A percentile compares a stretch with the other conserved stretches of the same genome.
Evolutionary conservation across 2,113 vertebrate genomes (phyloP).

Genomic region (Gadus chalcogrammus): DNA sequence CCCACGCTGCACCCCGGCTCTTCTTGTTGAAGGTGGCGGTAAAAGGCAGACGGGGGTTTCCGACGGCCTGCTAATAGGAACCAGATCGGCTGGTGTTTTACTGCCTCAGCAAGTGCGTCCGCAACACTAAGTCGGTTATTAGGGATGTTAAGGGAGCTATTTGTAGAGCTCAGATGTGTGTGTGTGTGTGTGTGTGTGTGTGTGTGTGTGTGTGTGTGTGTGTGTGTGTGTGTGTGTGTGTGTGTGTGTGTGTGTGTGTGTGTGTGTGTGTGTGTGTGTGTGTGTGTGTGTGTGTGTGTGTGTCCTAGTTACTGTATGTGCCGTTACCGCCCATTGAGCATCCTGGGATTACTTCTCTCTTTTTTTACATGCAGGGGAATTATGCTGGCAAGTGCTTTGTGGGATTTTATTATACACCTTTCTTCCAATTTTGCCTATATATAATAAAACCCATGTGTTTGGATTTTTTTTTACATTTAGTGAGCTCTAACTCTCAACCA

Average conservation of each 20-base stretch:
- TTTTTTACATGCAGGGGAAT: background rate
- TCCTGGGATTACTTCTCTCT: background rate
- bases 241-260: constrained; percentile 15
- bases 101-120: constrained; percentile 50
- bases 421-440: background rate
- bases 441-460: too few species aligned
- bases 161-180: background rate
- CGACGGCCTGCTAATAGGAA: constrained; percentile 48
- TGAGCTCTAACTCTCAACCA: too few species aligned
- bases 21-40: constrained; percentile 62
- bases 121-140: constrained; percentile 51
- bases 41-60: constrained; percentile 49
- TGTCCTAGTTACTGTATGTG: background rate
- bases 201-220: constrained; percentile 3
- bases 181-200: constrained; percentile 16
- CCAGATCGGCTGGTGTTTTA: constrained; percentile 55
- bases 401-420: background rate
- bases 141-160: constrained; percentile 30
- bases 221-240: constrained; percentile 1
- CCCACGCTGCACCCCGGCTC: constrained; percentile 1
- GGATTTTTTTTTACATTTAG: too few species aligned
- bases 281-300: constrained; percentile 20
- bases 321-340: background rate
- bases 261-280: too few species aligned
- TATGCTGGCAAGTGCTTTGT: background rate